These are phyloP conservation scores for Penaeus chinensis DNA, from an alignment of 1,140 invertebrate species.

Conservation along the genomic window DNA sequence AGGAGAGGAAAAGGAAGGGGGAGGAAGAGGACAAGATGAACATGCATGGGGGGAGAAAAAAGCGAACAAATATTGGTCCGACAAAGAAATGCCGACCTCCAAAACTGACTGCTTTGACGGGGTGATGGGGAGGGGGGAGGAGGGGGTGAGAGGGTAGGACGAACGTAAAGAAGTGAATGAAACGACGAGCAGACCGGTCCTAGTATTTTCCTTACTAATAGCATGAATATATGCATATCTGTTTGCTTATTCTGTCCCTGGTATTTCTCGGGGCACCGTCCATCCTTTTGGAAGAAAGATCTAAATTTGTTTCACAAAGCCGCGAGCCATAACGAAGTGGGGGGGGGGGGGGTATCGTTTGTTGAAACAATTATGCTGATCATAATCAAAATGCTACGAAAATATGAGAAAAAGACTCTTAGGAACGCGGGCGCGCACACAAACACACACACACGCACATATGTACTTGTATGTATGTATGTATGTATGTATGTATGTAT, in stretches of 20 bases:
- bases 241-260: too few relatives aligned
- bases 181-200: background rate
- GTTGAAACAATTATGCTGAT: too few relatives aligned
- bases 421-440: background rate
- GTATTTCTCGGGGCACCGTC: too few relatives aligned
- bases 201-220: background rate
- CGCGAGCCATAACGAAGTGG: too few relatives aligned
- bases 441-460: background rate
- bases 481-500: background rate
- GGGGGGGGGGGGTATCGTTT: too few relatives aligned
- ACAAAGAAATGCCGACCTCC: background rate
- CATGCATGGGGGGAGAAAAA: background rate
- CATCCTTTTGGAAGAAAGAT: background rate
- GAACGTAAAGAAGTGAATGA: background rate
- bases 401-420: too few relatives aligned
- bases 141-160: too few relatives aligned
- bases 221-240: background rate
- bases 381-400: too few relatives aligned
- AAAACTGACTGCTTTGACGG: background rate
- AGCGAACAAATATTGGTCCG: background rate
- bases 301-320: too few relatives aligned
- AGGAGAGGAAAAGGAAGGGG: background rate
- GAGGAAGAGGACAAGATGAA: slow-evolving; percentile 14
- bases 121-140: background rate
- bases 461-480: background rate